Base-by-base conservation (phyloP, 2,888 invertebrate species). In the Cataglyphis albicans region DNA sequence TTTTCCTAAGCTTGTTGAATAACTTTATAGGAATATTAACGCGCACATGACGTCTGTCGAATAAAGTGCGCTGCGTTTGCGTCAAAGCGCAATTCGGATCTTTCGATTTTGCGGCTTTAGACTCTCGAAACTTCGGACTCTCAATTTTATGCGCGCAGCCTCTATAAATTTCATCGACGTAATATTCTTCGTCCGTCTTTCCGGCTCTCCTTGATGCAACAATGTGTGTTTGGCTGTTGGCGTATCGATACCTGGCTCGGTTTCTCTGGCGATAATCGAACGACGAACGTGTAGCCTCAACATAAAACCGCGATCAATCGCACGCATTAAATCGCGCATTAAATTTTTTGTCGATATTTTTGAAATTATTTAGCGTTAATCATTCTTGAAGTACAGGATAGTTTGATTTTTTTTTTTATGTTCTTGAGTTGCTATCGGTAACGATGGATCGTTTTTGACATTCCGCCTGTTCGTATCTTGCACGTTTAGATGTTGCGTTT, bases 191-290 rank as follows among this genome's bases (percentile, higher is more conserved):
- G 68, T 65, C 48, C 55, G 57, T 76, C n/a, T 25, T 21, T 52
- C 21, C 52, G 48, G 67, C 15, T 32, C 57, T 32, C 21, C 59
- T 59, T 35, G 32, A 12, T 18, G n/a, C 44, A 55, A 83, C 89
- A 85, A 89, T 87, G 87, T 87, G 87, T 87, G 82, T 81, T 82
- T 41, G 74, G 44, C 63, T 80, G 74, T 82, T 85, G 87, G 83
- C 82, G 57, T 61, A 65, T 64, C 83, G 81, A 80, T 83, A 86
- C 67, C 84, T 89, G 89, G 89, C 89, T 85, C 82, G 32, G 76
- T 80, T 84, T 80, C 82, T 73, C 75, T 86, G 86, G 84, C 89
- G 68, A 55, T 48, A 35, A 63, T 67, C 44, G 35, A 35, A 21
- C 64, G 35, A 59, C 64, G 41, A 32, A 5, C 63, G 68, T 76